These are phyloP conservation scores for Sprattus sprattus DNA, from an alignment of 2,113 vertebrate species.

Conservation along the genomic window DNA sequence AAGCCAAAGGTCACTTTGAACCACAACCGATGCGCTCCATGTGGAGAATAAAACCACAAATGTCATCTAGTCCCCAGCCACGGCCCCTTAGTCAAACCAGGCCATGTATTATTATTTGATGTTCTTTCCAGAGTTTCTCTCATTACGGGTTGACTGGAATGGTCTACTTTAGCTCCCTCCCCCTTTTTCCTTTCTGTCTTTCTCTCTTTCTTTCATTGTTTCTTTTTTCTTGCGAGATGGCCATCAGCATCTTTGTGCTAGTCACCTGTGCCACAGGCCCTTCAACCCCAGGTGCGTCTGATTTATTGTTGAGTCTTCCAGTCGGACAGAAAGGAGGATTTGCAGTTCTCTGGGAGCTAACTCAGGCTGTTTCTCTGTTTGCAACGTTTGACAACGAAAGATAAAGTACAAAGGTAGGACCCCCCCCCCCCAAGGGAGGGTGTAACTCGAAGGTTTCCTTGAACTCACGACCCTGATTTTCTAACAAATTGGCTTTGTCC, in stretches of 20 bases:
- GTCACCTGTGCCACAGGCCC: conserved; percentile 60
- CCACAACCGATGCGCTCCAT: neutral
- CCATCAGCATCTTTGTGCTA: conserved; percentile 62
- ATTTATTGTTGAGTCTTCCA: conserved; percentile 67
- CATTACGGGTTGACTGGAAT: neutral
- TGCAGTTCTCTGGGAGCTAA: conserved; percentile 45
- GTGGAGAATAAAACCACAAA: neutral
- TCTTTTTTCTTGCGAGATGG: conserved; percentile 41
- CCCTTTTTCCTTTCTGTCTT: neutral
- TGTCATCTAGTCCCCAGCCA: neutral
- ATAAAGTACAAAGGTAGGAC: conserved; percentile 67
- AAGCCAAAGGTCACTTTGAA: neutral
- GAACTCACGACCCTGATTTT: conserved; percentile 66
- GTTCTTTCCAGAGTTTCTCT: neutral
- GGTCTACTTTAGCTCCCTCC: neutral
- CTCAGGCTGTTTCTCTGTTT: conserved; percentile 49
- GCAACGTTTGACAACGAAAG: conserved; percentile 70
- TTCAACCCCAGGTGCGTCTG: conserved; percentile 66
- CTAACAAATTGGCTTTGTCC: conserved; percentile 75
- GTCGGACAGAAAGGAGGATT: conserved; percentile 67
- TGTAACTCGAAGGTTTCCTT: conserved; percentile 63
- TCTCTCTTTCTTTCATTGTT: neutral
- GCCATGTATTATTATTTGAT: neutral
- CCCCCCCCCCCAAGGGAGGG: conserved; percentile 65
- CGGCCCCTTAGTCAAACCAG: neutral